Conservation (phyloP, 1,140 invertebrate species). For the Holcopasites calliopsidis region DNA sequence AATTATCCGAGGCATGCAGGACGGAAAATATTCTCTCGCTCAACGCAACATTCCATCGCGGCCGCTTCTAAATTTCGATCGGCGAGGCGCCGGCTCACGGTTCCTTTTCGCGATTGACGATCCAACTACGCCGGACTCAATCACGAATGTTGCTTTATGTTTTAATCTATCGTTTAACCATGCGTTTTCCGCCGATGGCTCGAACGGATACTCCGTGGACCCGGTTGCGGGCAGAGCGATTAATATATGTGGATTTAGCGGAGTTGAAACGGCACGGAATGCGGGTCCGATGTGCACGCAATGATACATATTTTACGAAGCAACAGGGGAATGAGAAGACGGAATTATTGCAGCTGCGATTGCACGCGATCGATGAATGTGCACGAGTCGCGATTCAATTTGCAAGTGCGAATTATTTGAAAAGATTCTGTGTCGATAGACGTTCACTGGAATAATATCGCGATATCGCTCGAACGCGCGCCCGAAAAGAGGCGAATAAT, state of each 20-base stretch:
- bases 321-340: not conserved
- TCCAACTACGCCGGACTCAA: slow-evolving; percentile 42
- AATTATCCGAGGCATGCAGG: slow-evolving; percentile 48
- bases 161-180: slow-evolving; percentile 25
- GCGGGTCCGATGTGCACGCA: not conserved
- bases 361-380: not conserved
- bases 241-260: slow-evolving; percentile 1
- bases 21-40: not conserved
- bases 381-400: too few species aligned
- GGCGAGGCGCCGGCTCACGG: not conserved
- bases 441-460: too few species aligned
- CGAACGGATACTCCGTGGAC: not conserved
- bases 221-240: not conserved
- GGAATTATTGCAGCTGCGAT: slow-evolving; percentile 22
- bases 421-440: too few species aligned
- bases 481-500: not conserved
- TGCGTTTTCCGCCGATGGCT: not conserved
- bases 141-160: slow-evolving; percentile 9
- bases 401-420: too few species aligned
- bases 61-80: not conserved
- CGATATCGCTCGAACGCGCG: too few species aligned
- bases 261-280: not conserved
- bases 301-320: slow-evolving; percentile 16
- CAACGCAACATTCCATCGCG: slow-evolving; percentile 12
- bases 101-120: too few species aligned